Evolutionary conservation across 64 coral and sea anemone species (phyloP).

Genomic region (Anthopleura sola): DNA sequence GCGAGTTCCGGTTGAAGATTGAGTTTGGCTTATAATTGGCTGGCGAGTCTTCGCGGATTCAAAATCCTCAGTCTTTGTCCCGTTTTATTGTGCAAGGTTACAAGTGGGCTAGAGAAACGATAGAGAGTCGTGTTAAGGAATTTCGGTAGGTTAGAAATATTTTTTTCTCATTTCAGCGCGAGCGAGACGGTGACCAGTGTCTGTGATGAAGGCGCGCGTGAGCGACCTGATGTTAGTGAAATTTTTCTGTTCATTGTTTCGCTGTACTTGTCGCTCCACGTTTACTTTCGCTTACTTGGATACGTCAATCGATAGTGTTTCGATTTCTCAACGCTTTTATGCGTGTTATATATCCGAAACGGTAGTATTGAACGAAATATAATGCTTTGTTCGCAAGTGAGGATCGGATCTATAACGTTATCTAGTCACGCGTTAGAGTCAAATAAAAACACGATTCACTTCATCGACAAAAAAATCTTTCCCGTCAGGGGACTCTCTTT

Average conservation of each 20-base stretch:
- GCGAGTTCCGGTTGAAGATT: slow-evolving; percentile 14
- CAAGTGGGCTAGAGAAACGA: background rate
- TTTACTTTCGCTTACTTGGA: slow-evolving; percentile 15
- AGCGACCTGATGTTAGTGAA: background rate
- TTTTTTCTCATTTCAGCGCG: slow-evolving; percentile 16
- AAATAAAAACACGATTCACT: slow-evolving; percentile 2
- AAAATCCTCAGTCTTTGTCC: slow-evolving; percentile 8
- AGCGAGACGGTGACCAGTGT: slow-evolving; percentile 13
- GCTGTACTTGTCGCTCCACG: slow-evolving; percentile 4
- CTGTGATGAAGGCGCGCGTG: slow-evolving; percentile 22
- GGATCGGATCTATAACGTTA: slow-evolving; percentile 2
- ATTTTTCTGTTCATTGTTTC: slow-evolving; percentile 13
- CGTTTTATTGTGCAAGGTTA: slow-evolving; percentile 14
- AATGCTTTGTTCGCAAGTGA: background rate
- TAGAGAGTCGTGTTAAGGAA: slow-evolving; percentile 7
- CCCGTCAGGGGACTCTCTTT: background rate
- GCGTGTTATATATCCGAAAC: background rate
- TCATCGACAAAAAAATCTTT: background rate
- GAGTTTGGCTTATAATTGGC: slow-evolving; percentile 28
- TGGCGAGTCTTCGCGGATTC: slow-evolving; percentile 3
- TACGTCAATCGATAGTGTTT: background rate
- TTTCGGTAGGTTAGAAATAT: background rate
- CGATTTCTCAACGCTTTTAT: background rate
- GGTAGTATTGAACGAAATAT: background rate
- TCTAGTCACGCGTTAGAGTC: slow-evolving; percentile 2